Base-by-base conservation (phyloP, 2,888 invertebrate species). In the Scaptomyza tumidula region DNA sequence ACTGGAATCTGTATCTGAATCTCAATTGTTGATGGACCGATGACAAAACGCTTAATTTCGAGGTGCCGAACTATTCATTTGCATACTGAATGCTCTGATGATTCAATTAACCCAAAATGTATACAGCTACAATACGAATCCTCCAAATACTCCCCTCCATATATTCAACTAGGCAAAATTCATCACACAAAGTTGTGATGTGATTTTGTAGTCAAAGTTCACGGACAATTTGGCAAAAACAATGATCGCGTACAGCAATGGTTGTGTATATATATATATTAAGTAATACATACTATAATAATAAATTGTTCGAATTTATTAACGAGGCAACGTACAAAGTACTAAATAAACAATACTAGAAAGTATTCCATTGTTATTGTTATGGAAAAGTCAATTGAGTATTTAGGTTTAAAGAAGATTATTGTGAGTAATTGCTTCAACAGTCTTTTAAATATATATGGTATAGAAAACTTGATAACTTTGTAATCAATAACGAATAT, bases 191-290 rank as follows among this genome's bases (percentile, higher is more conserved):
- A n/a, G n/a, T n/a, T n/a, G n/a, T n/a, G n/a, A 56, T 50, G 19
- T 46, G 50, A 71, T 63, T 70, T 49, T 55, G 53, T 44, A 44
- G 60, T 54, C 65, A 75, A 64, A 57, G 73, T 65, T 74, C 72
- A 76, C 60, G 73, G 73, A 41, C 78, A 75, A 75, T 75, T 75
- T 75, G 67, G 58, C 73, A 77, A 67, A 75, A 71, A 77, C 73
- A 77, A 77, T 61, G 29, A 6, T 29, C 29, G 29, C 27, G 27
- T 0, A 4, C 31, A 24, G 31, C 24, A 41, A 43, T 58, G 13
- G 33, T 37, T n/a, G n/a, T 37, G 7, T n/a, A 6, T 37, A 6
- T 37, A 37, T 6, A 37, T 37, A n/a, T n/a, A n/a, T 39, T 9
- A 33, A 58, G 35, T 53, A 55, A 61, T 33, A 44, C 41, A 56